Conservation (phyloP, 2,797 vertebrate genomes). For the Cheirogaleus major region DNA sequence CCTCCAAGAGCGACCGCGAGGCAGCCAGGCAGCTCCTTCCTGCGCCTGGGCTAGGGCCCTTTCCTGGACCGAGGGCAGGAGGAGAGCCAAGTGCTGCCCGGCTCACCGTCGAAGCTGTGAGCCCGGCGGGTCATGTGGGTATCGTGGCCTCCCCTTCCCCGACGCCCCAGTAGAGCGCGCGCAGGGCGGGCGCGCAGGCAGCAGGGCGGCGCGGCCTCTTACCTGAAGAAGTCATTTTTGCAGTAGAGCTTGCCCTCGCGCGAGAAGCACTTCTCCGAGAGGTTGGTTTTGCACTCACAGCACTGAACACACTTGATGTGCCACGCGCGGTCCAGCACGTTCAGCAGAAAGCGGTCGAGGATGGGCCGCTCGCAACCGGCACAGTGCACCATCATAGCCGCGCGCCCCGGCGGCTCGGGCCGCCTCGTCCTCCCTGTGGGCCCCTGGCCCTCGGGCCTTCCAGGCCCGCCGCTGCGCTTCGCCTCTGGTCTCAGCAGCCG, state of each 20-base stretch:
- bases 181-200: neutral
- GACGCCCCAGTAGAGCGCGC: neutral
- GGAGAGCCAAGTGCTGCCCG: neutral
- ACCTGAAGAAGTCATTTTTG: constrained; percentile 98
- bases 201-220: constrained; percentile 72
- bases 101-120: neutral
- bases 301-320: constrained; percentile 96
- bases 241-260: constrained; percentile 96
- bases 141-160: neutral
- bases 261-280: constrained; percentile 97
- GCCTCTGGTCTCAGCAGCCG: constrained; percentile 17
- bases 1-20: neutral
- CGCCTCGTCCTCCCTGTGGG: constrained; percentile 68
- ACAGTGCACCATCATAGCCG: constrained; percentile 90
- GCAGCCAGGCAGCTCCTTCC: neutral
- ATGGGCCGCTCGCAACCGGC: constrained; percentile 95
- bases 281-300: constrained; percentile 95
- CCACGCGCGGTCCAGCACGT: constrained; percentile 97
- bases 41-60: neutral
- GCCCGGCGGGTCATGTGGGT: neutral
- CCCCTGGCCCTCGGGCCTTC: constrained; percentile 63
- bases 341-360: constrained; percentile 93
- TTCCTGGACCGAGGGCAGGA: neutral
- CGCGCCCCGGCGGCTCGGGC: constrained; percentile 73
- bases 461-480: constrained; percentile 34